Conservation (phyloP, 2,888 invertebrate species). For the Drosophila fungiperda region DNA sequence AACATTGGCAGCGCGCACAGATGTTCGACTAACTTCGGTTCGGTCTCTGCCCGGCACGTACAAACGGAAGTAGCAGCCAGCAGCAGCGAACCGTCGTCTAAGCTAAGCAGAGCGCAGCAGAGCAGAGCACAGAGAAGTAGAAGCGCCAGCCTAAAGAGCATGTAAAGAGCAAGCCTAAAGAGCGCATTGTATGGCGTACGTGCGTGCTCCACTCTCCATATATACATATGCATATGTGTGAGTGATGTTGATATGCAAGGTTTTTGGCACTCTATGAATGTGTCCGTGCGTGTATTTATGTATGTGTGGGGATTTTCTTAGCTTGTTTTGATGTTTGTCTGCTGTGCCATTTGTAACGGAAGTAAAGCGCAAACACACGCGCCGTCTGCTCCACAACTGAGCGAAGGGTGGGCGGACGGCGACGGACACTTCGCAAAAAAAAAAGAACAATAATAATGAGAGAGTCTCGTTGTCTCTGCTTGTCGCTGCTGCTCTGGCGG, state of each 20-base stretch:
- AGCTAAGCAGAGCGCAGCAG: conserved; percentile 36
- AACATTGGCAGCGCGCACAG: conserved; percentile 61
- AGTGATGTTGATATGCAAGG: conserved; percentile 46
- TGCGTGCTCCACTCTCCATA: conserved; percentile 42
- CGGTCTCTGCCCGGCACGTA: conserved; percentile 47
- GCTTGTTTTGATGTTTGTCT: conserved; percentile 56
- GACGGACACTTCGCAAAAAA: conserved; percentile 39
- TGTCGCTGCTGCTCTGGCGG: conserved; percentile 32
- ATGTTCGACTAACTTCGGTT: conserved; percentile 60
- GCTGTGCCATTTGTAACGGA: conserved; percentile 75
- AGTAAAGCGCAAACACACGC: conserved; percentile 73
- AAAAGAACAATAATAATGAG: conserved; percentile 32
- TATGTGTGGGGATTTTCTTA: conserved; percentile 50
- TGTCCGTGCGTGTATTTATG: conserved; percentile 12
- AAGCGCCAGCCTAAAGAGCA: conserved; percentile 56
- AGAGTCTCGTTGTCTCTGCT: conserved; percentile 44
- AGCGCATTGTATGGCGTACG: conserved; percentile 60
- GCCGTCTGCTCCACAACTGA: conserved; percentile 28
- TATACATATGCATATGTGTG: conserved; percentile 7
- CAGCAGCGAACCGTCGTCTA: conserved; percentile 35
- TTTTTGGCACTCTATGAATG: conserved; percentile 50
- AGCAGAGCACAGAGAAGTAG: conserved; percentile 14
- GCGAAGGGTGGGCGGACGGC: conserved; percentile 26
- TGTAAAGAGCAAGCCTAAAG: conserved; percentile 57
- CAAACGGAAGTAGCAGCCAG: conserved; percentile 59